phyloP scores from a whole-genome alignment of 2,888 invertebrate species.

The Adela reaumurella region DNA sequence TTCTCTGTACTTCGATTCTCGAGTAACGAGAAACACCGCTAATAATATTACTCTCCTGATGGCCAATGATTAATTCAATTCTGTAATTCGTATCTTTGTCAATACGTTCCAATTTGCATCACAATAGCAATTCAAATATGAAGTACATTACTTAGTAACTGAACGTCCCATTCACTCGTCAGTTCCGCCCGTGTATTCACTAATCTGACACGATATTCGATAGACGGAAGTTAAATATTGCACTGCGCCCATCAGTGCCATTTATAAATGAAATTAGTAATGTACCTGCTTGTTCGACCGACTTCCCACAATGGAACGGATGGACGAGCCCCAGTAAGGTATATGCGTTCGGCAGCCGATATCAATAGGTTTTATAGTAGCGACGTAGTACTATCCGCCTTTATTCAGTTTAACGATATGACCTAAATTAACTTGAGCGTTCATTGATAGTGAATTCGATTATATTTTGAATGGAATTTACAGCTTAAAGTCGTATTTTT shows the following conservation, averaged over 20 bases:
- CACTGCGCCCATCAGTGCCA: slow-evolving; percentile 50
- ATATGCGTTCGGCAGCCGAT: too few relatives aligned
- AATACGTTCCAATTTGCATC: background rate
- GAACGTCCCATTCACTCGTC: background rate
- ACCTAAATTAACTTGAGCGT: too few relatives aligned
- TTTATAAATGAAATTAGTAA: slow-evolving; percentile 55
- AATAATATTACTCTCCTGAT: background rate
- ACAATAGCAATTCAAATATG: background rate
- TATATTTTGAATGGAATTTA: too few relatives aligned
- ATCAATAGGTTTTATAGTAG: too few relatives aligned
- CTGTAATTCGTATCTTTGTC: background rate
- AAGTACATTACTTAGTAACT: too few relatives aligned
- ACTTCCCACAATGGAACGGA: background rate
- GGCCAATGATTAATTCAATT: background rate
- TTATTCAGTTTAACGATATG: too few relatives aligned
- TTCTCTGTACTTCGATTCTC: too few relatives aligned
- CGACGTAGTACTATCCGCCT: too few relatives aligned
- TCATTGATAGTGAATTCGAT: too few relatives aligned
- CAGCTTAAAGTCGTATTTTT: too few relatives aligned
- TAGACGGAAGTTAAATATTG: slow-evolving; percentile 35
- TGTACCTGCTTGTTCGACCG: slow-evolving; percentile 37
- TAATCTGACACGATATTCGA: slow-evolving; percentile 9
- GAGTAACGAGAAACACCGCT: too few relatives aligned
- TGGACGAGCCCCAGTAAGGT: background rate
- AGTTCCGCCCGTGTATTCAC: background rate